Evolutionary conservation across 2,113 vertebrate genomes (phyloP).

Genomic region (Thamnaconus septentrionalis): DNA sequence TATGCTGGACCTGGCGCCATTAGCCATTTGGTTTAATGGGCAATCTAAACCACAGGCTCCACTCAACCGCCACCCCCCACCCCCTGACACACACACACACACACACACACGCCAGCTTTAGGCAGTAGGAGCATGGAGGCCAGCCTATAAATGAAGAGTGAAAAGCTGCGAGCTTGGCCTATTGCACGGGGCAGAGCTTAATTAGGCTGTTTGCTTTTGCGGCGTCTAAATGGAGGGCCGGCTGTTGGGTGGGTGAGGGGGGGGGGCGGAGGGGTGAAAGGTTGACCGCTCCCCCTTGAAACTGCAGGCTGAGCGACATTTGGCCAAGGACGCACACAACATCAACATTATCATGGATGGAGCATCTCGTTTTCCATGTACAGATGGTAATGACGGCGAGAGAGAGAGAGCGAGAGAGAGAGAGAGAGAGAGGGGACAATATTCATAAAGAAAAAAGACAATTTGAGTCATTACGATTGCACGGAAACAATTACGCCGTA

Average conservation of each 20-base stretch:
- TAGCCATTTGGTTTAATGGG: slow-evolving; percentile 65
- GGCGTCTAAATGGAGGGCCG: slow-evolving; percentile 28
- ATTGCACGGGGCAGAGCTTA: slow-evolving; percentile 61
- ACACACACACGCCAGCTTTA: too few species aligned
- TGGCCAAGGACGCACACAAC: slow-evolving; percentile 49
- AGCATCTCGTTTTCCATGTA: slow-evolving; percentile 25
- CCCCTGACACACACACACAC: too few species aligned
- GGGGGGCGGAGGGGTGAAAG: slow-evolving; percentile 16
- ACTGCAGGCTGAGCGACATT: slow-evolving; percentile 57
- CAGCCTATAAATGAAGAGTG: slow-evolving; percentile 56
- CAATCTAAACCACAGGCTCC: slow-evolving; percentile 45
- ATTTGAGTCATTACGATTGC: slow-evolving; percentile 32
- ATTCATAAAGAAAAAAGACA: slow-evolving; percentile 6
- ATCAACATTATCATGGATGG: slow-evolving; percentile 19
- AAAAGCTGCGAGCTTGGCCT: slow-evolving; percentile 48
- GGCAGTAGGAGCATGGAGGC: slow-evolving; percentile 17
- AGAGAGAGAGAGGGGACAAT: too few species aligned
- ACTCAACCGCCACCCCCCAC: too few species aligned
- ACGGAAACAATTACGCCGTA: slow-evolving; percentile 10
- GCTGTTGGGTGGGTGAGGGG: background rate
- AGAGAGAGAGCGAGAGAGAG: too few species aligned
- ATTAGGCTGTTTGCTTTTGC: slow-evolving; percentile 69
- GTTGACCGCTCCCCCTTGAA: slow-evolving; percentile 58
- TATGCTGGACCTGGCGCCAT: slow-evolving; percentile 45
- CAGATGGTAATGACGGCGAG: slow-evolving; percentile 23